These are phyloP conservation scores for Passer domesticus DNA, from an alignment of 2,113 vertebrate species.

Conservation along the genomic window DNA sequence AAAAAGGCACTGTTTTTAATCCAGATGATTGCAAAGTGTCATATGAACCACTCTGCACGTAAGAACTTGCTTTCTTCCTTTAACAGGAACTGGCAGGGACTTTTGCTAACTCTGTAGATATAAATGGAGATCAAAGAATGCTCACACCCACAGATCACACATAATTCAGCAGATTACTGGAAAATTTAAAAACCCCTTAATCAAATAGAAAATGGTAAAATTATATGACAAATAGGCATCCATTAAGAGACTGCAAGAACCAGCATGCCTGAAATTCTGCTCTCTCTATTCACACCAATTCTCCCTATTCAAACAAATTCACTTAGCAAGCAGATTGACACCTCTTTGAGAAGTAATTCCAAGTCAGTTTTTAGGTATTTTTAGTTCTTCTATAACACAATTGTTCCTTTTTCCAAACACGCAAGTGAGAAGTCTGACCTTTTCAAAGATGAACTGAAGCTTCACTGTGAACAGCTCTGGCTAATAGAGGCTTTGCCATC, in stretches of 20 bases:
- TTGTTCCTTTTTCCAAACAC: background rate
- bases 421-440: slow-evolving; percentile 38
- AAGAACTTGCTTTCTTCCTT: slow-evolving; percentile 5
- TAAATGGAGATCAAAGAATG: slow-evolving; percentile 18
- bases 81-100: background rate
- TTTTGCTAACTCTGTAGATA: background rate
- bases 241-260: slow-evolving; percentile 2
- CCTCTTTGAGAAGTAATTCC: background rate
- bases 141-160: background rate
- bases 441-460: slow-evolving; percentile 15
- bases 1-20: background rate
- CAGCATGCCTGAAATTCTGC: background rate
- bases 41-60: background rate
- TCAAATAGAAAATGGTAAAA: slow-evolving; percentile 33
- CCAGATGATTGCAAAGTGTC: background rate
- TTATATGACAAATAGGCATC: slow-evolving; percentile 15
- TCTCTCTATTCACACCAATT: background rate
- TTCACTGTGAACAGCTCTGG: background rate
- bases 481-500: background rate
- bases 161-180: slow-evolving; percentile 22
- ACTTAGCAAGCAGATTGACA: background rate
- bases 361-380: slow-evolving; percentile 4
- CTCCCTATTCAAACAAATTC: background rate
- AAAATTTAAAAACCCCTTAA: slow-evolving; percentile 17
- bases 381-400: background rate